Conservation (phyloP, 2,888 invertebrate species). For the Caradrina kadenii region DNA sequence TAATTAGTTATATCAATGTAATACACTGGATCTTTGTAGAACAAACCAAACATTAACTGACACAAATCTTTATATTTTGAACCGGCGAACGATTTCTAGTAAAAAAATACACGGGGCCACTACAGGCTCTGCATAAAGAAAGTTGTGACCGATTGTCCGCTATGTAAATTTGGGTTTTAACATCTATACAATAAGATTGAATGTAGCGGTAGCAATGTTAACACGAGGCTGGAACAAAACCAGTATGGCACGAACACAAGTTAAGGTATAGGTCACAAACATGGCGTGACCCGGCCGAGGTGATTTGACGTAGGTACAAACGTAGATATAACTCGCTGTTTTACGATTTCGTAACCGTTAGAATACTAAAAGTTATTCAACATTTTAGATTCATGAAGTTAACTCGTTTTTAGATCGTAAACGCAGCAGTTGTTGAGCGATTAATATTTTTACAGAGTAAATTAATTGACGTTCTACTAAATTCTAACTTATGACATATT, state of each 20-base stretch:
- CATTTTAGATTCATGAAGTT: conserved; percentile 18
- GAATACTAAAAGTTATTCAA: conserved; percentile 49
- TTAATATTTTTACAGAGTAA: not conserved
- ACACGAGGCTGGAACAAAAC: conserved; percentile 74
- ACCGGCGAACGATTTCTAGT: conserved; percentile 67
- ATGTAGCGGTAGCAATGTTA: conserved; percentile 61
- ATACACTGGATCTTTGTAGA: not conserved
- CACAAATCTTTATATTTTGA: conserved; percentile 53
- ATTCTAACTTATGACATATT: not conserved
- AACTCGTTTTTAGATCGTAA: conserved; percentile 9
- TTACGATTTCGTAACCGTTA: conserved; percentile 75
- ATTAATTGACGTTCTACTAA: not conserved
- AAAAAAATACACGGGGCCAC: conserved; percentile 68
- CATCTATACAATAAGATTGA: conserved; percentile 67
- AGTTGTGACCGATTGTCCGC: conserved; percentile 67
- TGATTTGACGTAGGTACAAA: conserved; percentile 72
- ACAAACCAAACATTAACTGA: conserved; percentile 6
- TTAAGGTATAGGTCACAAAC: conserved; percentile 83
- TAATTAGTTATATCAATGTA: not conserved
- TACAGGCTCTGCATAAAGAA: conserved; percentile 75
- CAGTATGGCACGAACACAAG: conserved; percentile 85
- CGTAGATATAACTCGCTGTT: conserved; percentile 71
- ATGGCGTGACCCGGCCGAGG: conserved; percentile 79
- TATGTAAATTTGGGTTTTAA: conserved; percentile 70
- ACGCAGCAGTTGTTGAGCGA: not conserved